phyloP scores from a whole-genome alignment of 2,888 invertebrate genomes.

The Spialia ferax region DNA sequence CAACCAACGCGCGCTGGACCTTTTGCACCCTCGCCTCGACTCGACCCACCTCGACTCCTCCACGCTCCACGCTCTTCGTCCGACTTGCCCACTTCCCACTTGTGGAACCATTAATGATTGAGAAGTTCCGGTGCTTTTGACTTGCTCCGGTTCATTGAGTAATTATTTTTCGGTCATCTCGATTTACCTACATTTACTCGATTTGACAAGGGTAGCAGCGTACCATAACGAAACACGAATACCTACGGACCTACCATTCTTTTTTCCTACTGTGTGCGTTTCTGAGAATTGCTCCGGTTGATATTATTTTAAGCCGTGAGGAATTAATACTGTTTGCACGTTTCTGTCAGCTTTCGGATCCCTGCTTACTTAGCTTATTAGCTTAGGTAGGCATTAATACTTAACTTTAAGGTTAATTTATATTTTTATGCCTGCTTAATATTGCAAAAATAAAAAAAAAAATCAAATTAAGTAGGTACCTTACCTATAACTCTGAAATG shows the following conservation, averaged over 20 bases:
- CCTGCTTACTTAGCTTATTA: too few relatives aligned
- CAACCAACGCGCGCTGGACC: constrained; percentile 39
- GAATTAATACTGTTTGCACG: constrained; percentile 8
- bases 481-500: too few relatives aligned
- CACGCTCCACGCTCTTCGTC: constrained; percentile 28
- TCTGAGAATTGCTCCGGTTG: not conserved
- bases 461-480: too few relatives aligned
- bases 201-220: not conserved
- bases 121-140: not conserved
- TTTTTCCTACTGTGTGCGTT: not conserved
- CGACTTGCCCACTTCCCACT: not conserved
- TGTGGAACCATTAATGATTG: not conserved
- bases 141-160: constrained; percentile 7
- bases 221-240: not conserved
- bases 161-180: constrained; percentile 11
- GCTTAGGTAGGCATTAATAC: too few relatives aligned
- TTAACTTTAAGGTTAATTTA: too few relatives aligned
- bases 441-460: not conserved
- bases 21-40: constrained; percentile 43
- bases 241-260: not conserved
- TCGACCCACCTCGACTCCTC: not conserved
- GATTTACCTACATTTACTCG: not conserved
- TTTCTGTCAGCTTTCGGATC: not conserved
- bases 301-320: not conserved
- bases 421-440: not conserved